Percentiles rank a stretch among this genome's conserved stretches.
phyloP scores from a whole-genome alignment of 2,113 vertebrate genomes.

The Hyla sarda region DNA sequence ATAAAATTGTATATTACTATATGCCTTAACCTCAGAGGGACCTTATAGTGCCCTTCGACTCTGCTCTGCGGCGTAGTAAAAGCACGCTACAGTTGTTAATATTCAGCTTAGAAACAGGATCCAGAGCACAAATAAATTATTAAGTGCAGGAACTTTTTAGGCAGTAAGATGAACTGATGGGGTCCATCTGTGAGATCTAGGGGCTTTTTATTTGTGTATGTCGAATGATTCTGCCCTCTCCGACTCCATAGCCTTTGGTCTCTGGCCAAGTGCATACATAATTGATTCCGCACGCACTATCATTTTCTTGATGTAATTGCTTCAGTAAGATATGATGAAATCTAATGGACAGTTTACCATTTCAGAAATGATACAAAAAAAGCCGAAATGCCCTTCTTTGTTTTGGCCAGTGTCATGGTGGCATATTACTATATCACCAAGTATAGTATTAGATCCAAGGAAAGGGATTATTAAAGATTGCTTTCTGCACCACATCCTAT shows the following conservation, averaged over 20 bases:
- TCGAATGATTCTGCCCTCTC: constrained; percentile 87
- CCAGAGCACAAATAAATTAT: constrained; percentile 99
- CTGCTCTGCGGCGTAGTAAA: constrained; percentile 83
- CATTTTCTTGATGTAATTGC: constrained; percentile 99
- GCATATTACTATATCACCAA: constrained; percentile 60
- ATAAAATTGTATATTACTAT: constrained; percentile 57
- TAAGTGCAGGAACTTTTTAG: constrained; percentile 99
- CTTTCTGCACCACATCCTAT: not conserved
- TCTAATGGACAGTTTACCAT: constrained; percentile 96
- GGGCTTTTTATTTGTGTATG: constrained; percentile 83
- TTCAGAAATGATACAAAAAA: constrained; percentile 83
- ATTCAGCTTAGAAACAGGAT: constrained; percentile 99
- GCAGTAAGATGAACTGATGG: constrained; percentile 99
- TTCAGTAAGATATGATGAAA: constrained; percentile 98
- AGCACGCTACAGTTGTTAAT: constrained; percentile 97
- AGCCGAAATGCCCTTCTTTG: constrained; percentile 72
- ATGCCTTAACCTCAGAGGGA: constrained; percentile 79
- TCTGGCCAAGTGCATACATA: constrained; percentile 97
- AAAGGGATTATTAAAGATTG: not conserved
- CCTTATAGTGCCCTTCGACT: constrained; percentile 81
- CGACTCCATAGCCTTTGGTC: constrained; percentile 93
- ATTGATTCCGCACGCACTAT: constrained; percentile 96
- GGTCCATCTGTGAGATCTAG: constrained; percentile 95
- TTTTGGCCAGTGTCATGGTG: not conserved
- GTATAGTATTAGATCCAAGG: not conserved